A percentile compares a stretch with the other conserved stretches of the same genome.
Conservation (phyloP, 92 coral and sea anemone species). For the Pocillopora grandis region DNA sequence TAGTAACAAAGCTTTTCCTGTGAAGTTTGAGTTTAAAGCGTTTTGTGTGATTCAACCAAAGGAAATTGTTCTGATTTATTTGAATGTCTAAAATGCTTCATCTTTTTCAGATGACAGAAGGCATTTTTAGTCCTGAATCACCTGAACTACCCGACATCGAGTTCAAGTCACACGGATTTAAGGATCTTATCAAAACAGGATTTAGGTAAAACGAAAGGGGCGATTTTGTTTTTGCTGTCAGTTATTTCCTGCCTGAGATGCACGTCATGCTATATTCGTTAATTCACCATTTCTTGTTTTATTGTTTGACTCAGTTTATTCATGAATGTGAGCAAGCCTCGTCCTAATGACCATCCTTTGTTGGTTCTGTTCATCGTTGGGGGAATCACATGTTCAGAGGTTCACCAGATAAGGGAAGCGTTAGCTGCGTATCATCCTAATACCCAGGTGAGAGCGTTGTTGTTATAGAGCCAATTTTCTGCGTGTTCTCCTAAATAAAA, state of each 20-base stretch:
- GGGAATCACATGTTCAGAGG: conserved; percentile 94
- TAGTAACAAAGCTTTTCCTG: too few species aligned
- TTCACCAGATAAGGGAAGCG: conserved; percentile 82
- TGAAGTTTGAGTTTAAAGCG: too few species aligned
- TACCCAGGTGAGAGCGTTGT: conserved; percentile 67
- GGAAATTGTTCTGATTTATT: too few species aligned
- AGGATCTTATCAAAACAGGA: conserved; percentile 96
- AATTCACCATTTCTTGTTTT: conserved; percentile 8
- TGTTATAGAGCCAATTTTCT: too few species aligned
- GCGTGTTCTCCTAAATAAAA: too few species aligned
- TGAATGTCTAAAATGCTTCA: too few species aligned
- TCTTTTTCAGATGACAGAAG: conserved; percentile 62
- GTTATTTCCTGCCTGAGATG: not conserved
- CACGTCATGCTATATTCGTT: not conserved
- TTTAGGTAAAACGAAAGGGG: conserved; percentile 65
- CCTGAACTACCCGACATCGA: conserved; percentile 92
- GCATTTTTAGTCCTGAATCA: conserved; percentile 75
- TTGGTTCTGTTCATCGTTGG: conserved; percentile 90
- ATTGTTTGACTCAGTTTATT: conserved; percentile 64
- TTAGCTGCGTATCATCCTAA: conserved; percentile 77
- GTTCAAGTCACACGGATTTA: conserved; percentile 91
- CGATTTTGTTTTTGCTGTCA: not conserved
- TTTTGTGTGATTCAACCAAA: too few species aligned
- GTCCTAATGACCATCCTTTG: conserved; percentile 86
- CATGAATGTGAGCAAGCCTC: conserved; percentile 98